phyloP scores from a whole-genome alignment of 2,113 vertebrate genomes.

The Gadus chalcogrammus region DNA sequence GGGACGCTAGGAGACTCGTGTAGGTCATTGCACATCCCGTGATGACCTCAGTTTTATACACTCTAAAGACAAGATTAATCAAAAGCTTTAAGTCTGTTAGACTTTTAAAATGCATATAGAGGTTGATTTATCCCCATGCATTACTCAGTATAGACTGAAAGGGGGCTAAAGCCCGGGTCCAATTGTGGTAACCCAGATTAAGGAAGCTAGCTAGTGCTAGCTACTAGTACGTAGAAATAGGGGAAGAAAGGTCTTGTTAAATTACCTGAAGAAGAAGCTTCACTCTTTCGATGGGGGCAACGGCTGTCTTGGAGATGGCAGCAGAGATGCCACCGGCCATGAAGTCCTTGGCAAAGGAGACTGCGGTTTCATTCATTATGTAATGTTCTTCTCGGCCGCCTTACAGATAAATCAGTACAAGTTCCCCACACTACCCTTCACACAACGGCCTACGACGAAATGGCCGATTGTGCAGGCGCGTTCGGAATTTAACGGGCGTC shows the following conservation, averaged over 20 bases:
- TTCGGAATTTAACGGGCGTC: conserved; percentile 44
- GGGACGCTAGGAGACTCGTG: conserved; percentile 53
- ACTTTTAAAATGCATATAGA: too few relatives aligned
- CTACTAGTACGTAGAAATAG: neutral
- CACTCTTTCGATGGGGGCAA: conserved; percentile 87
- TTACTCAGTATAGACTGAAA: neutral
- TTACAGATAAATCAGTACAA: conserved; percentile 50
- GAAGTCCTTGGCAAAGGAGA: conserved; percentile 83
- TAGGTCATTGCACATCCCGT: conserved; percentile 56
- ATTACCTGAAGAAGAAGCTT: conserved; percentile 81
- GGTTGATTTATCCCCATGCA: too few relatives aligned
- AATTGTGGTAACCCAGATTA: neutral
- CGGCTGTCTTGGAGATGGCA: conserved; percentile 84
- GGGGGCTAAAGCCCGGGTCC: neutral
- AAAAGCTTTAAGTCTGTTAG: too few relatives aligned
- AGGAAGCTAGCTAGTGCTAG: conserved; percentile 19
- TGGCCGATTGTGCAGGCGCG: conserved; percentile 59
- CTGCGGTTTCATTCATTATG: conserved; percentile 58
- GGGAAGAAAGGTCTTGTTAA: neutral
- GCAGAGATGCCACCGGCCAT: conserved; percentile 83
- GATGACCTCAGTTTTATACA: conserved; percentile 43
- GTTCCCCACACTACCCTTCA: conserved; percentile 42
- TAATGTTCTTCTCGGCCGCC: conserved; percentile 35
- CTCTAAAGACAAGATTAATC: too few relatives aligned
- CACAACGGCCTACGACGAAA: conserved; percentile 62